Base-by-base conservation (phyloP, 2,113 vertebrate genomes). In the Anhinga anhinga region DNA sequence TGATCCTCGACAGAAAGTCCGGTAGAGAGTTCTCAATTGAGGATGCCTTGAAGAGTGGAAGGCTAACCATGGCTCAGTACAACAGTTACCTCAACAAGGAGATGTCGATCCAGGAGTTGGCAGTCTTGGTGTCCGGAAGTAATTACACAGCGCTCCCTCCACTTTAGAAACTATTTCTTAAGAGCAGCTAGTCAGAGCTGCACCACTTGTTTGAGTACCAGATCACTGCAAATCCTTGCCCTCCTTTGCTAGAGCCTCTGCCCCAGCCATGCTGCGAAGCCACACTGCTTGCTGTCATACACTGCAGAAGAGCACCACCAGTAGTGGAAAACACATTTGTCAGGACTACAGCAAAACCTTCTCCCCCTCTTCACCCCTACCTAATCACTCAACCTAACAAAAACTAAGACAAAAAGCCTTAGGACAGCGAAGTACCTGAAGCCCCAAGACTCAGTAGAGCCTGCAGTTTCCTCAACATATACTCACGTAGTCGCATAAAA, bases 101-200 rank as follows among this genome's bases (percentile, higher is more conserved):
- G 92, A 99, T 99, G 97, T 98, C 98, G 10, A 99, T 99, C 94
- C 99, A 99, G 95, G 99, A 99, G 97, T 98, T 99, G 97, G 99
- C 99, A 2, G 96, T 98, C 40, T 92, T 99, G 98, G 99, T 99
- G 93, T 99, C 99, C 0, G 99, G 99, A 95, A 98, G 95, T 96
- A 98, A 90, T 27, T 63, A 86, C 61, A 40, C 76, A 49, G 66
- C 45, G 12, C 89, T 95, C 62, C 78, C 92, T 83, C 93, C 83
- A 89, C 86, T 95, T 70, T 93, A 93, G 90, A 69, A 93, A 84
- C 58, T 55, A 70, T 13, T 2, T 55, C 96, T 62, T 25, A 52
- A 73, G 71, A 90, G 97, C 96, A 92, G 97, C 94, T 32, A 47
- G 69, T 40, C 50, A 13, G 62, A 95, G 94, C 96, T 96, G 95